These are phyloP conservation scores for Dendropsophus ebraccatus DNA, from an alignment of 2,113 vertebrate genomes.

Conservation along the genomic window DNA sequence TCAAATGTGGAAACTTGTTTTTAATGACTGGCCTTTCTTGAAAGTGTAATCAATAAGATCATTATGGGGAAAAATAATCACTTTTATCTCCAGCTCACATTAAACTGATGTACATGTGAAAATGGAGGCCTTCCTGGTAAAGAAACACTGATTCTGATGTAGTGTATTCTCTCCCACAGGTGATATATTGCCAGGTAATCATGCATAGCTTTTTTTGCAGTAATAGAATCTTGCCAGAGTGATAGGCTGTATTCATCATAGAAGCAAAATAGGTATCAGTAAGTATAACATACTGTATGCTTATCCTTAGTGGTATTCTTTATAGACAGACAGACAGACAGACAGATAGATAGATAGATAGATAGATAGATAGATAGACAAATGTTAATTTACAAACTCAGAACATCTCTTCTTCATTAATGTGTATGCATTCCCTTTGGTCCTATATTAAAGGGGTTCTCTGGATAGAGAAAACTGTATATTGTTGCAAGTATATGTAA, in stretches of 20 bases:
- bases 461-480: no score
- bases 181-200: background rate
- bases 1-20: conserved; percentile 6
- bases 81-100: background rate
- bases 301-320: no score
- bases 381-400: no score
- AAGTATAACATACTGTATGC: no score
- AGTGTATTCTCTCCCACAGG: background rate
- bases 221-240: background rate
- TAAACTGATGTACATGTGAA: background rate
- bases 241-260: background rate
- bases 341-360: no score
- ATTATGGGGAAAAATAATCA: background rate
- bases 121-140: background rate
- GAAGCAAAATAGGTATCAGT: no score
- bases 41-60: conserved; percentile 43
- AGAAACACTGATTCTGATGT: background rate
- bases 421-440: no score
- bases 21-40: conserved; percentile 21
- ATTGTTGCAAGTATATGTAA: no score
- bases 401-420: no score
- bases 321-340: no score
- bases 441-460: no score
- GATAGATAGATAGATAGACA: no score
- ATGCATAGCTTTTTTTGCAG: background rate